Percentiles rank a stretch among this genome's conserved stretches.
These are phyloP conservation scores for Deroptyus accipitrinus DNA, from an alignment of 2,113 vertebrate species.

Conservation along the genomic window DNA sequence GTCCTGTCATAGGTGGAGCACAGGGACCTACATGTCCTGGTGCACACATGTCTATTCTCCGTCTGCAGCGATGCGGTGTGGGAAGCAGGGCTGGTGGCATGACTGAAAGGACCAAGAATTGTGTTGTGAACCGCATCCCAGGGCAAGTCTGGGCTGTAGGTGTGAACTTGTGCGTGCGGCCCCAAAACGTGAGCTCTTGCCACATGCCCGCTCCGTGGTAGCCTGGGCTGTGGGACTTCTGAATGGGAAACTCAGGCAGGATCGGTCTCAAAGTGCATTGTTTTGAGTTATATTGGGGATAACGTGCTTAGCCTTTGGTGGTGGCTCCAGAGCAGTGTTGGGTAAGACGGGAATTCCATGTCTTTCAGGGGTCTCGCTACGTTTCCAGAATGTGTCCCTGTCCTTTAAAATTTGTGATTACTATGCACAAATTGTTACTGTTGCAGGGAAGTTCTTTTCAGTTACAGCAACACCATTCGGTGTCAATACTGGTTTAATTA, in stretches of 20 bases:
- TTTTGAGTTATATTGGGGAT: background rate
- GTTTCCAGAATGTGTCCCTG: background rate
- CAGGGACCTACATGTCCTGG: background rate
- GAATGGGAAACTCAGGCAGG: background rate
- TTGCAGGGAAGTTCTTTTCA: background rate
- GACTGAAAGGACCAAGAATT: background rate
- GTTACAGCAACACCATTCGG: background rate
- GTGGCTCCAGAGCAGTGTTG: background rate
- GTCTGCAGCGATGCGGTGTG: background rate
- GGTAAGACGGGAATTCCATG: background rate
- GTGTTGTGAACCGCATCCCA: background rate
- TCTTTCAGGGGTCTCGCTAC: slow-evolving; percentile 25
- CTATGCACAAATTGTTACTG: background rate
- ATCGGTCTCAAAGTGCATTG: background rate
- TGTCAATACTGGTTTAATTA: slow-evolving; percentile 44
- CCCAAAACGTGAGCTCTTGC: background rate
- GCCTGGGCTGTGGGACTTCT: background rate
- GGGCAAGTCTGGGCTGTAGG: background rate
- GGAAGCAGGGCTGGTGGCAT: background rate
- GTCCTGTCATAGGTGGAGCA: background rate
- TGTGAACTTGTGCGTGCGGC: background rate
- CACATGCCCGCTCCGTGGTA: rapidly evolving
- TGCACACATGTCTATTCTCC: rapidly evolving
- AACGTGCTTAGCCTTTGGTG: background rate
- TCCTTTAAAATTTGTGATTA: background rate